A percentile compares a stretch with the other conserved stretches of the same genome.
phyloP scores from a whole-genome alignment of 1,140 invertebrate species.

The Trigoniulus corallinus region DNA sequence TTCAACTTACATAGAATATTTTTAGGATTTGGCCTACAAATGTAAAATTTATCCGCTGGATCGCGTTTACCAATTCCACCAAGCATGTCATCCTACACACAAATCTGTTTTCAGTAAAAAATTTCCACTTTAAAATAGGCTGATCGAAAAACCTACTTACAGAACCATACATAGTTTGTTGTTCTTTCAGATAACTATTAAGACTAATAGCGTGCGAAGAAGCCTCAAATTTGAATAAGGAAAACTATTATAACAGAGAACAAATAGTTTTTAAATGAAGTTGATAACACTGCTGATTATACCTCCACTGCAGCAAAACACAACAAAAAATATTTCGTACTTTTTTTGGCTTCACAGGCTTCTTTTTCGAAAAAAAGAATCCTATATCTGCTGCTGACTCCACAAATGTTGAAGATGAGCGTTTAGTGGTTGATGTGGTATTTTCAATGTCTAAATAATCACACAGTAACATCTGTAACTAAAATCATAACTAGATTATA shows the following conservation, averaged over 20 bases:
- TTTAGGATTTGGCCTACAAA: slow-evolving; percentile 51
- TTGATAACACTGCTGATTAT: too few species aligned
- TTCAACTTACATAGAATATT: slow-evolving; percentile 41
- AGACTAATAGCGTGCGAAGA: slow-evolving; percentile 53
- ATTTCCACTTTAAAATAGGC: slow-evolving; percentile 8
- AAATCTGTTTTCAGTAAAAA: too few species aligned
- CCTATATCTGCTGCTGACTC: slow-evolving; percentile 44
- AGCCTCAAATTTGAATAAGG: slow-evolving; percentile 61
- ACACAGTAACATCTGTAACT: slow-evolving; percentile 53
- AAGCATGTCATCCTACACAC: background rate
- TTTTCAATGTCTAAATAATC: slow-evolving; percentile 71
- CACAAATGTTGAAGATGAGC: slow-evolving; percentile 31
- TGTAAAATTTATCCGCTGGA: slow-evolving; percentile 25
- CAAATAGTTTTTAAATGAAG: background rate
- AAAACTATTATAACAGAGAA: slow-evolving; percentile 27
- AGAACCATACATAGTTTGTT: slow-evolving; percentile 13
- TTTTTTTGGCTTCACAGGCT: slow-evolving; percentile 37
- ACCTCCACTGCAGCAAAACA: too few species aligned
- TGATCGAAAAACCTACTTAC: slow-evolving; percentile 16
- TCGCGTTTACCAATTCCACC: background rate
- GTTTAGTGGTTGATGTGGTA: slow-evolving; percentile 36
- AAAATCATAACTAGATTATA: slow-evolving; percentile 18
- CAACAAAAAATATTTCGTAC: slow-evolving; percentile 10
- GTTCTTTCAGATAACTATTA: slow-evolving; percentile 45
- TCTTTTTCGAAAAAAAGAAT: slow-evolving; percentile 44